These are phyloP conservation scores for Stichodactyla helianthus DNA, from an alignment of 64 coral and sea anemone species.

Conservation along the genomic window DNA sequence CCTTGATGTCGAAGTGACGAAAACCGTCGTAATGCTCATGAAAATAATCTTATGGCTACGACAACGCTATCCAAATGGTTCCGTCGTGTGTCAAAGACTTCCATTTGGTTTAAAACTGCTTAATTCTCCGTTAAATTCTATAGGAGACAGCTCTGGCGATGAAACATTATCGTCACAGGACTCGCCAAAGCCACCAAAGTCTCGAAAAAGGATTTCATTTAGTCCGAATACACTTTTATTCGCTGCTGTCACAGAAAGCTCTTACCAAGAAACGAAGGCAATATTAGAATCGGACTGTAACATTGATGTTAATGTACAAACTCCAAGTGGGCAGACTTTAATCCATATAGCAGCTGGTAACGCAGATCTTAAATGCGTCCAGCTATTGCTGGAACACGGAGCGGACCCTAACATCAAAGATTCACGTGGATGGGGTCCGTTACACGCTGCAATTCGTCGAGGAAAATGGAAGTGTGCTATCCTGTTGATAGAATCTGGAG, in stretches of 20 bases:
- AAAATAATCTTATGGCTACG: slow-evolving; percentile 74
- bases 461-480: slow-evolving; percentile 94
- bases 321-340: slow-evolving; percentile 79
- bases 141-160: slow-evolving; percentile 25
- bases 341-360: slow-evolving; percentile 83
- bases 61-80: slow-evolving; percentile 50
- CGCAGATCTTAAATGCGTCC: slow-evolving; percentile 67
- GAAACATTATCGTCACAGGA: slow-evolving; percentile 23
- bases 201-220: slow-evolving; percentile 77
- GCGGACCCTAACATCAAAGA: slow-evolving; percentile 59
- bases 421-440: slow-evolving; percentile 58
- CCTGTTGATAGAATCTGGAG: slow-evolving; percentile 74
- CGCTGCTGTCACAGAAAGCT: slow-evolving; percentile 73
- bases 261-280: slow-evolving; percentile 55
- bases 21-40: slow-evolving; percentile 86
- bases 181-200: slow-evolving; percentile 12
- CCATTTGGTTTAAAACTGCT: background rate
- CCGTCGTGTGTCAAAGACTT: background rate
- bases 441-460: slow-evolving; percentile 60
- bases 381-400: slow-evolving; percentile 64
- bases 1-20: slow-evolving; percentile 62
- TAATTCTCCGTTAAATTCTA: background rate
- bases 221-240: slow-evolving; percentile 73
- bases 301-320: slow-evolving; percentile 66
- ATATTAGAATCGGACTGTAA: slow-evolving; percentile 65